Evolutionary conservation across 1,140 invertebrate genomes (phyloP), one percentile per base, ranked within the genome.

Genomic region (Wasmannia auropunctata): DNA sequence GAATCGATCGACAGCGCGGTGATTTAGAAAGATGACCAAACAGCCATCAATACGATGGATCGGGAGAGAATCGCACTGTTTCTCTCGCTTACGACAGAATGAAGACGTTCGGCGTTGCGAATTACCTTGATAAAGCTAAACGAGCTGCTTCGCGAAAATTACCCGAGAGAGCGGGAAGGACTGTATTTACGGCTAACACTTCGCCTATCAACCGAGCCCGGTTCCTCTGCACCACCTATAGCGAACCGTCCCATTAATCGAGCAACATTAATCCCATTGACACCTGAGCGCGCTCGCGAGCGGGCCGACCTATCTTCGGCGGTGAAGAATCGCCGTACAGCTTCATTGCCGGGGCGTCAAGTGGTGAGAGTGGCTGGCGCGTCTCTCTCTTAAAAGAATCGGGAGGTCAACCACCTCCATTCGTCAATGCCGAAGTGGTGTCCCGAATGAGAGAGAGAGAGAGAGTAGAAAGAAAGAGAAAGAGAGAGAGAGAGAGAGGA

Each of bases 341-440:
- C 31, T 79, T 88, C 75, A 76, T 86, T 86, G 86, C 56, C 60
- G 60, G 43, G n/a, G 51, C 28, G 65, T 72, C 51, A 51, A 79
- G 84, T 67, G 86, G 54, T 76, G 58, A 86, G 77, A 86, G 83
- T 72, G 74, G 84, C 62, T 86, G 58, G 72, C 60, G 69, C 85
- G 87, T 46, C 63, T 63, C 28, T 79, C n/a, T n/a, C n/a, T n/a
- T n/a, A 56, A 56, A 54, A 63, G 74, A 86, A 88, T 63, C 11
- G 67, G 19, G 60, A 86, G 58, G 74, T 88, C 86, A 74, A 46
- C 25, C 67, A 76, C 43, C 83, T 88, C 84, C 46, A 88, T 89
- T 89, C 60, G 62, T 89, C 75, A 86, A 86, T 80, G 76, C 63
- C 62, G 63, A 37, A 77, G 85, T 72, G 43, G 63, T 74, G 75